Evolutionary conservation across 2,113 vertebrate species (phyloP), one percentile per base, ranked within the genome.

Genomic region (Malurus elegans): DNA sequence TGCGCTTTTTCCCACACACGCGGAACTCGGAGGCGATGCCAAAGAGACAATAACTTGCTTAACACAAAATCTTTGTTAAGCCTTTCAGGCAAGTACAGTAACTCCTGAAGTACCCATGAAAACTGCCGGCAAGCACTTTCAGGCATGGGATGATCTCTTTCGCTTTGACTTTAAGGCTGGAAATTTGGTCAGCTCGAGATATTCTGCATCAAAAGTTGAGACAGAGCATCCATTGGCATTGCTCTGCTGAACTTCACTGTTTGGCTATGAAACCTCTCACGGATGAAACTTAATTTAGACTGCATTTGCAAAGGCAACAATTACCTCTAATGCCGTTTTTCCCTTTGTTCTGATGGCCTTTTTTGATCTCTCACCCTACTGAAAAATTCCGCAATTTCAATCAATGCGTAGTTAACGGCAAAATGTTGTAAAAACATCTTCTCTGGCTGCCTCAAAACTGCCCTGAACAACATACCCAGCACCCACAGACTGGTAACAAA

Each of bases 351-450:
- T 66, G 26, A 38, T n/a, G 66, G 61, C 18, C 62, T 70, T 90
- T 66, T 81, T 21, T 58, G 26, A 76, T 80, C 67, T 87, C n/a
- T 36, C 28, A 56, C 23, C 70, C 44, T 11, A 36, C 2, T 28
- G 44, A 86, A 93, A 90, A 91, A 31, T 29, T 36, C 24, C 23
- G 26, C 36, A 12, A 80, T 64, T 74, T 92, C 80, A 90, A 95
- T 93, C 79, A 78, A 80, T 51, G 69, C 3, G 3, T 31, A 86
- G 34, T 76, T 84, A 94, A 93, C 15, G 38, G 82, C 47, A 95
- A 93, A 95, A 95, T 80, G 75, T 69, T 94, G 85, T 56, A 71
- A 95, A 96, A 95, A 86, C 74, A 88, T 44, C 50, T 70, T 66
- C 56, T 58, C 50, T 50, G 45, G 38, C 61, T 87, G 10, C 48